Evolutionary conservation across 2,888 invertebrate genomes (phyloP).

Genomic region (Diaphora mendica): DNA sequence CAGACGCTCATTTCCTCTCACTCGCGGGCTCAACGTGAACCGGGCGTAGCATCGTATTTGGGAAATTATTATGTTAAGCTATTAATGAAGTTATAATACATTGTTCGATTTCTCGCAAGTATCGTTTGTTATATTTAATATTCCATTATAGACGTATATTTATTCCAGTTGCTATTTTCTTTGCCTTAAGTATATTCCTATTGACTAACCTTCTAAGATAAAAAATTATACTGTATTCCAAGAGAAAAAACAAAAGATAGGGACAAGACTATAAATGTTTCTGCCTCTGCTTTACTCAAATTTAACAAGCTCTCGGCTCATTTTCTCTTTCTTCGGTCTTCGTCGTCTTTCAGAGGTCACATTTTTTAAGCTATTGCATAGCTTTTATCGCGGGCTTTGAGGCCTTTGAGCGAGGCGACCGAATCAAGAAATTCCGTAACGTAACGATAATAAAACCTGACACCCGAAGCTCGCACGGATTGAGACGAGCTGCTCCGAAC

Average conservation of each 20-base stretch:
- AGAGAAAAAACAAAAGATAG: background rate
- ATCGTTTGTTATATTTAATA: slow-evolving; percentile 3
- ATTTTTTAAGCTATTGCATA: no score
- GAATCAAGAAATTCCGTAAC: no score
- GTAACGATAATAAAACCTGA: no score
- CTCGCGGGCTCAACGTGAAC: slow-evolving; percentile 64
- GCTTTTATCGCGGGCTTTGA: no score
- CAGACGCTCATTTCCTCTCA: slow-evolving; percentile 82
- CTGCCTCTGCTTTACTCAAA: background rate
- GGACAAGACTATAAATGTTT: background rate
- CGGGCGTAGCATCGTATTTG: slow-evolving; percentile 44
- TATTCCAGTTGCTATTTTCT: no score
- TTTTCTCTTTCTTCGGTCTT: no score
- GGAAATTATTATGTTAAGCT: slow-evolving; percentile 47
- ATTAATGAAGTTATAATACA: slow-evolving; percentile 41
- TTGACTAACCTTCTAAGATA: background rate
- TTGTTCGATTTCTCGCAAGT: slow-evolving; percentile 18
- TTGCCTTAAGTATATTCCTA: background rate
- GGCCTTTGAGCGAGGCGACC: no score
- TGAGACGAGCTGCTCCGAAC: no score
- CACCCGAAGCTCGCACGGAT: no score
- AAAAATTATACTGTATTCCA: background rate
- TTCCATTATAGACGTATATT: no score
- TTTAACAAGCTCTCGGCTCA: background rate
- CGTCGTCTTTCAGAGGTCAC: background rate